A percentile compares a stretch with the other conserved stretches of the same genome.
Conservation (phyloP, 1,140 invertebrate species). For the Trichonephila inaurata region DNA sequence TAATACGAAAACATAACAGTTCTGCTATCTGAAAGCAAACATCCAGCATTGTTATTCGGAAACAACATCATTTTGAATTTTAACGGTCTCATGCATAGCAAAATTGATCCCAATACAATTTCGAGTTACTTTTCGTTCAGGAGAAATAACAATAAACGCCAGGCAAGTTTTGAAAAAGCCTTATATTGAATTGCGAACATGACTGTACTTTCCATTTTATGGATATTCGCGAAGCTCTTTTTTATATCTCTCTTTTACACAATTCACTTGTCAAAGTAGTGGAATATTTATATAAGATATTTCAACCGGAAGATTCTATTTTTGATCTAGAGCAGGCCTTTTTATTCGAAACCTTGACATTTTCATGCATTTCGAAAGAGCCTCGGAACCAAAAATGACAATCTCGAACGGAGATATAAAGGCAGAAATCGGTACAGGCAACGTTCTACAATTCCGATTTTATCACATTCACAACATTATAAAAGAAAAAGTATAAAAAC, state of each 20-base stretch:
- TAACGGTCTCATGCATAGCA: background rate
- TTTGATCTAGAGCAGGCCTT: background rate
- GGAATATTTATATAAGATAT: constrained; percentile 36
- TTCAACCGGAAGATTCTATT: constrained; percentile 26
- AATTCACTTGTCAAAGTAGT: constrained; percentile 1
- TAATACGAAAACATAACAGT: background rate
- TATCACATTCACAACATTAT: constrained; percentile 54
- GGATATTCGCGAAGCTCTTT: background rate
- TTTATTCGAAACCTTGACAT: constrained; percentile 1
- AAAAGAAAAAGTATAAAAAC: constrained; percentile 30
- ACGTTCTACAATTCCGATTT: constrained; percentile 9
- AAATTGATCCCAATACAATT: background rate
- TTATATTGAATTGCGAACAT: constrained; percentile 4
- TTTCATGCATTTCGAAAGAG: constrained; percentile 59
- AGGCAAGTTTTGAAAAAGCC: background rate
- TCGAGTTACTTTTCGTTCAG: background rate
- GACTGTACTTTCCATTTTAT: background rate
- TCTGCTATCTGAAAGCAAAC: background rate
- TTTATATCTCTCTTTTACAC: background rate
- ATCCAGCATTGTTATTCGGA: background rate
- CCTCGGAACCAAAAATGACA: background rate
- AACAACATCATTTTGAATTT: background rate
- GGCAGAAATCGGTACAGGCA: background rate
- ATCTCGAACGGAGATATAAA: background rate
- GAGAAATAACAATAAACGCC: background rate